Percentiles rank a stretch among this genome's conserved stretches.
Conservation (phyloP, 2,797 vertebrate species). For the Sparidentex hasta region DNA sequence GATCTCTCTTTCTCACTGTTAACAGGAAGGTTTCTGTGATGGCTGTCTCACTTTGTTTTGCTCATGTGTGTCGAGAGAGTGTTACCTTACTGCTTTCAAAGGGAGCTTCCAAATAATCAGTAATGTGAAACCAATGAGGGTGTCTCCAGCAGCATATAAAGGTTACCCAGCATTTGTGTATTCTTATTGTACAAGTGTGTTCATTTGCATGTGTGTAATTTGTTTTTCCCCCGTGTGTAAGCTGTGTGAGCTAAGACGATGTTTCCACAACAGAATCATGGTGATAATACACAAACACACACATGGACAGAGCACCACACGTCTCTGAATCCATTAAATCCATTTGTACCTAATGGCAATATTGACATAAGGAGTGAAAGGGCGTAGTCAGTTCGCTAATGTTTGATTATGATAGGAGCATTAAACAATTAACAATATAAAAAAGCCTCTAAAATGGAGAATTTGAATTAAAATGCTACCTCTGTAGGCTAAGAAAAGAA, state of each 20-base stretch:
- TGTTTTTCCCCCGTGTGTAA: slow-evolving; percentile 20
- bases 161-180: background rate
- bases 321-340: background rate
- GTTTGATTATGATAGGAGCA: background rate
- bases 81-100: slow-evolving; percentile 30
- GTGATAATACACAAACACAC: slow-evolving; percentile 24
- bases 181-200: background rate
- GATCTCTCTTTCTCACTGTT: background rate
- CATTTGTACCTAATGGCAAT: background rate
- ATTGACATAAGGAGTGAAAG: slow-evolving; percentile 2
- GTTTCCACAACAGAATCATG: slow-evolving; percentile 70
- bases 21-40: background rate
- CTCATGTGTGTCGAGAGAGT: background rate
- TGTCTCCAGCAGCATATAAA: background rate
- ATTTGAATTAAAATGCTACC: background rate
- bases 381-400: background rate
- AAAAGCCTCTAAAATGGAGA: background rate
- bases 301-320: background rate
- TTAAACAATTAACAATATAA: background rate
- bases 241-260: slow-evolving; percentile 27
- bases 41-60: background rate
- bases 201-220: slow-evolving; percentile 46
- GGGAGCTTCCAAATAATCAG: slow-evolving; percentile 24
- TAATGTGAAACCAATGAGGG: slow-evolving; percentile 30
- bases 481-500: background rate